Conservation (phyloP, 2,797 vertebrate genomes). For the Lepus oiostolus region DNA sequence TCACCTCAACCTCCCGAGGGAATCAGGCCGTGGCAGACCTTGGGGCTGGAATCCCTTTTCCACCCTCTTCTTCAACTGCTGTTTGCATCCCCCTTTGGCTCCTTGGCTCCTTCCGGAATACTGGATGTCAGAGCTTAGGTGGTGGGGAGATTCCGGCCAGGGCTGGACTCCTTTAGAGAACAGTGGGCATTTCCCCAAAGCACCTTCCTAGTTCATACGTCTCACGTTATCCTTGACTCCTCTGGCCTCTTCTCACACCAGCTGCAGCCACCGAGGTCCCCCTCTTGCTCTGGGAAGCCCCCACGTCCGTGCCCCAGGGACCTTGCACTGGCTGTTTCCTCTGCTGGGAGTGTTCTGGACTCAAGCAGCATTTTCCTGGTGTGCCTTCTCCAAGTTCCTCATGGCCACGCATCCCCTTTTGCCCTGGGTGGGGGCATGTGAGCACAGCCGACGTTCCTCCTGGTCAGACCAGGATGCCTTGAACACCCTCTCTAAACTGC, state of each 20-base stretch:
- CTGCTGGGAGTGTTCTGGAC: neutral
- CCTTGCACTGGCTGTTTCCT: neutral
- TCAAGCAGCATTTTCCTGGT: neutral
- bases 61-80: neutral
- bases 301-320: neutral
- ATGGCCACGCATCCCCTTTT: neutral
- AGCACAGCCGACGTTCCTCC: neutral
- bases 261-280: neutral
- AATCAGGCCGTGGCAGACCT: neutral
- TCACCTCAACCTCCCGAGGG: slow-evolving; percentile 3
- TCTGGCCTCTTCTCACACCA: neutral
- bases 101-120: neutral
- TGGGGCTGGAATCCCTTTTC: neutral
- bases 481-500: neutral
- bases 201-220: neutral
- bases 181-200: neutral
- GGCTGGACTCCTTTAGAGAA: neutral
- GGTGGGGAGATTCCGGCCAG: neutral
- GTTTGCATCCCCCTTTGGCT: neutral
- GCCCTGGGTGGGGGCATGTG: neutral
- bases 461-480: neutral
- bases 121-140: neutral
- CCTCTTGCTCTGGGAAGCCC: neutral
- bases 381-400: neutral
- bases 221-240: neutral